Conservation (phyloP, 2,888 invertebrate genomes). For the Esperia sulphurella region DNA sequence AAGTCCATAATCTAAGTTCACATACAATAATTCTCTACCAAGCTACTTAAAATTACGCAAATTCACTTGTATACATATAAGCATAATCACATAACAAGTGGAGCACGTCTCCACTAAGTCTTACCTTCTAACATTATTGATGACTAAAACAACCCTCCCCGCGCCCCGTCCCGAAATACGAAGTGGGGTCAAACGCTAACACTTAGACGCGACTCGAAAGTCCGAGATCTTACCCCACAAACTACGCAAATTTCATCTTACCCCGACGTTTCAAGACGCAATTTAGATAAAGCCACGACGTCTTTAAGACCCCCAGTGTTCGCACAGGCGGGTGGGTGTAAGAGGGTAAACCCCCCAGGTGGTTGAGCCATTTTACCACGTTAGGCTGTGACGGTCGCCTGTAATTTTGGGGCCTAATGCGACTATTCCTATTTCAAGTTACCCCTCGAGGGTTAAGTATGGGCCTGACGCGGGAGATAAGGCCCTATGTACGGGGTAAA, state of each 20-base stretch:
- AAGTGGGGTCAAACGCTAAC: slow-evolving; percentile 75
- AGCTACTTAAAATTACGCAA: not conserved
- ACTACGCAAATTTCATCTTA: slow-evolving; percentile 19
- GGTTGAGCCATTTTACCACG: slow-evolving; percentile 75
- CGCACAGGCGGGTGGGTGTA: slow-evolving; percentile 38
- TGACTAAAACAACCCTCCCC: slow-evolving; percentile 64
- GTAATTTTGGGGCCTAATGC: slow-evolving; percentile 78
- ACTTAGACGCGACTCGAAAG: slow-evolving; percentile 42
- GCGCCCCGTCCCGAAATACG: slow-evolving; percentile 59
- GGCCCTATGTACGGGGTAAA: slow-evolving; percentile 23
- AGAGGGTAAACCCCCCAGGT: slow-evolving; percentile 69
- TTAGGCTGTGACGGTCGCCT: slow-evolving; percentile 77
- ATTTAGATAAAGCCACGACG: slow-evolving; percentile 12
- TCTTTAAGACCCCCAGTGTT: slow-evolving; percentile 33
- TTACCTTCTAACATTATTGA: slow-evolving; percentile 75
- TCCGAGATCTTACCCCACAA: slow-evolving; percentile 20
- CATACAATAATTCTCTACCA: no score
- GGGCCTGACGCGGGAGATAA: slow-evolving; percentile 70
- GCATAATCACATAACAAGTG: not conserved
- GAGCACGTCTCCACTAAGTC: slow-evolving; percentile 54
- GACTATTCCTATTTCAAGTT: slow-evolving; percentile 77
- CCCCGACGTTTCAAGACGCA: slow-evolving; percentile 15
- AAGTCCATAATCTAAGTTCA: not conserved
- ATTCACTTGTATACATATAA: not conserved
- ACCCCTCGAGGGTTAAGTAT: slow-evolving; percentile 69